Base-by-base conservation (phyloP, 92 coral and sea anemone genomes). In the Epizoanthus scotinus region DNA sequence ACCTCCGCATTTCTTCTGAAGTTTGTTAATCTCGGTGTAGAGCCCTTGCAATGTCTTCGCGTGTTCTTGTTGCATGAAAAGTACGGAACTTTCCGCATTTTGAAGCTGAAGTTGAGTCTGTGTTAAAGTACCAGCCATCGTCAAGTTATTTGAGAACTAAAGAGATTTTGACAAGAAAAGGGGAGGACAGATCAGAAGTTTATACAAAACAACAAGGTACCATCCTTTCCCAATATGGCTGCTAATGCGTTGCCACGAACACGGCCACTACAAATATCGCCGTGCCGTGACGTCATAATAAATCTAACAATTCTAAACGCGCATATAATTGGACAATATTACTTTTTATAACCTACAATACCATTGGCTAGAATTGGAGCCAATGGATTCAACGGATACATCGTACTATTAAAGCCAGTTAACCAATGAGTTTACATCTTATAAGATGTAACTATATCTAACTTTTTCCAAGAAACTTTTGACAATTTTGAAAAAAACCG, bases 1-100 rank as follows among this genome's bases (percentile, higher is more conserved):
- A 92, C 99, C 99, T 89, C 99, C 99, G 69, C 99, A 96, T 87
- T 96, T 96, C 87, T 96, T 96, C 87, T 96, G 99, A 49, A 96
- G 88, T 83, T 96, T 96, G 83, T 89, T 93, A 82, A 96, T 96
- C 89, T 96, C 99, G 44, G 98, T 66, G 83, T 96, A 96, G 47
- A 96, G 82, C 3, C 99, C 99, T 84, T 93, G 93, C 12, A 96
- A 70, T 22, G 99, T 96, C 85, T 89, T 90, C 25, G 99, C 99
- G 77, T 96, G 99, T 70, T 96, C 97, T 91, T 93, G 94, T 79
- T 96, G 99, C 97, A 96, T 90, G 68, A 96, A 96, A 27, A 96
- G 88, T 31, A 96, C 82, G 4, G 99, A 96, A 82, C 99, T 96
- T 75, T 93, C 98, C 29, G 98, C 98, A 84, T 96, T 96, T 84